phyloP scores from a whole-genome alignment of 2,888 invertebrate genomes.

The Agonopterix subpropinquella region DNA sequence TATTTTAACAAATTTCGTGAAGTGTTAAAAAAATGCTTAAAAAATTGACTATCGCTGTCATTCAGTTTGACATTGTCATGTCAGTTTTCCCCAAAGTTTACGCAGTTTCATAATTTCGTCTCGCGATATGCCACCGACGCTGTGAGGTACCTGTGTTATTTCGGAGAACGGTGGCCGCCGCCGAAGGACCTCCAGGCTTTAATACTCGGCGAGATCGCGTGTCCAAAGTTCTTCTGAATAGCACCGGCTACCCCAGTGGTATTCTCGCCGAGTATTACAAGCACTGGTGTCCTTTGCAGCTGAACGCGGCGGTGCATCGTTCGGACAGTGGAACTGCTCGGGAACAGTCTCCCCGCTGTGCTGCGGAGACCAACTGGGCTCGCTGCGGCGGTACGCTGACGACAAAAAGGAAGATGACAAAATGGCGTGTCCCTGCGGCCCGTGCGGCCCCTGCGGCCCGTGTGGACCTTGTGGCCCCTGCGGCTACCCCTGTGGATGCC shows the following conservation, averaged over 20 bases:
- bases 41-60: conserved; percentile 6
- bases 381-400: conserved; percentile 25
- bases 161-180: conserved; percentile 61
- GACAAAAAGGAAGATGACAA: conserved; percentile 37
- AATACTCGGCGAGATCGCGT: conserved; percentile 54
- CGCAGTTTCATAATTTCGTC: neutral
- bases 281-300: conserved; percentile 63
- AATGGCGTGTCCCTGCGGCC: neutral
- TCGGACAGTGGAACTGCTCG: conserved; percentile 13
- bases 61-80: neutral
- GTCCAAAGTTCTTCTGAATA: conserved; percentile 55
- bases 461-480: conserved; percentile 17
- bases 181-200: conserved; percentile 52
- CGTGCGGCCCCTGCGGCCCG: conserved; percentile 7
- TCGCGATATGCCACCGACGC: conserved; percentile 16
- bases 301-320: conserved; percentile 17
- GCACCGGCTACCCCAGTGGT: conserved; percentile 42
- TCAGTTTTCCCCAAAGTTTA: neutral
- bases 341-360: conserved; percentile 28
- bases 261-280: conserved; percentile 55
- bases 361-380: conserved; percentile 35
- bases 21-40: neutral
- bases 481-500: conserved; percentile 11
- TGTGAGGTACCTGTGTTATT: conserved; percentile 48
- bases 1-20: neutral